Evolutionary conservation across 1,140 invertebrate species (phyloP), one percentile per base, ranked within the genome.

Genomic region (Mya arenaria): DNA sequence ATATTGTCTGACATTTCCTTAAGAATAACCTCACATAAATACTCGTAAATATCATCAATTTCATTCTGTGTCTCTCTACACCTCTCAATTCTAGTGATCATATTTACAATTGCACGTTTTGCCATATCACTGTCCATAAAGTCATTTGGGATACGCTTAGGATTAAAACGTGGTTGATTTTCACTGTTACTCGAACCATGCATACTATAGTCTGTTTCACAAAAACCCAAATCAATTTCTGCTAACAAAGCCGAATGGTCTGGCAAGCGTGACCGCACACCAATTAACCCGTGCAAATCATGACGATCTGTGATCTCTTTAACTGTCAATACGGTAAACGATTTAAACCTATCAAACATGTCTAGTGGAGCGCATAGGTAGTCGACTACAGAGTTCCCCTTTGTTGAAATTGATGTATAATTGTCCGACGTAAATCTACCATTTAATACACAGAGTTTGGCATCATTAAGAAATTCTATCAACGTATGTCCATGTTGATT

Each of bases 391-490:
- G 79, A 71, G 8, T 37, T 52, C 5, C 39, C 65, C 25, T 17
- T 69, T 8, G 15, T 15, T 17, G 65, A 56, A 28, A 56, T 60
- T 6, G 23, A 55, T 19, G 39, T 72, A 25, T 32, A 72, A 23
- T 37, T 60, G 23, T 44, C 56, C 19, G 44, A 5, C n/a, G 4
- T 8, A 4, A 36, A 13, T 6, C 25, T 28, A 52, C 78, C 78
- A 52, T 81, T 81, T 4, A 81, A 17, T 52, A 72, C 15, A 65
- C 63, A 72, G 28, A 72, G 25, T 63, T 74, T 72, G 6, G 79
- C n/a, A 1, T 80, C 78, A 19, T 72, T 52, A 25, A 39, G 28
- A 58, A 80, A 56, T 62, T 52, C 34, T 41, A 30, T 10, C 23
- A 41, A 13, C 13, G 23, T 13, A 13, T 69, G 39, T 28, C 48